phyloP scores from a whole-genome alignment of 1,140 invertebrate genomes.

The Ips typographus region DNA sequence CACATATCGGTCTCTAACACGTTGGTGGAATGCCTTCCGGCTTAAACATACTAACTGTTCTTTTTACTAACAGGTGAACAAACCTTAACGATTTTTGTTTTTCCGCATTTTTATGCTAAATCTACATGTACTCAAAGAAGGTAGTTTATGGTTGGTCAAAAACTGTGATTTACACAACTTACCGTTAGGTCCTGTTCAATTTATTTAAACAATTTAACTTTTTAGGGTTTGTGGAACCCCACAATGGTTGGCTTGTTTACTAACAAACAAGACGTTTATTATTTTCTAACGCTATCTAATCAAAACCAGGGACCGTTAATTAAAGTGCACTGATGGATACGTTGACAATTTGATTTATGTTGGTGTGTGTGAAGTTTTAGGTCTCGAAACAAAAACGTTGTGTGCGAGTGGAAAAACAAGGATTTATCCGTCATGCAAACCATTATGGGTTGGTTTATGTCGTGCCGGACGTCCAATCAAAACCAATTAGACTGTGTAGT shows the following conservation, averaged over 20 bases:
- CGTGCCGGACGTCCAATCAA: conserved; percentile 3
- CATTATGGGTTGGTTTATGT: neutral
- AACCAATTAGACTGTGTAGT: conserved; percentile 12
- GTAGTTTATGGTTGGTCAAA: too few relatives aligned
- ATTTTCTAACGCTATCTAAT: conserved; percentile 4
- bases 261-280: conserved; percentile 2
- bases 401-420: too few relatives aligned
- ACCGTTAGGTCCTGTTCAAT: too few relatives aligned
- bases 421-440: too few relatives aligned
- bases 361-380: too few relatives aligned
- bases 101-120: too few relatives aligned
- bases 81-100: neutral
- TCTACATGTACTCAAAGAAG: too few relatives aligned
- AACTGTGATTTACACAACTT: too few relatives aligned
- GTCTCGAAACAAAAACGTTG: too few relatives aligned
- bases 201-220: too few relatives aligned
- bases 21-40: conserved; percentile 14
- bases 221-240: too few relatives aligned
- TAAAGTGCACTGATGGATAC: neutral
- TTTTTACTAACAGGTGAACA: conserved; percentile 9
- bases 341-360: neutral
- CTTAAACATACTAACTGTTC: conserved; percentile 8
- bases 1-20: neutral
- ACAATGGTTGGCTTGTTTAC: neutral
- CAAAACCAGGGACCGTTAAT: neutral